Evolutionary conservation across 2,797 vertebrate species (phyloP).

Genomic region (Sebastiscus tertius): DNA sequence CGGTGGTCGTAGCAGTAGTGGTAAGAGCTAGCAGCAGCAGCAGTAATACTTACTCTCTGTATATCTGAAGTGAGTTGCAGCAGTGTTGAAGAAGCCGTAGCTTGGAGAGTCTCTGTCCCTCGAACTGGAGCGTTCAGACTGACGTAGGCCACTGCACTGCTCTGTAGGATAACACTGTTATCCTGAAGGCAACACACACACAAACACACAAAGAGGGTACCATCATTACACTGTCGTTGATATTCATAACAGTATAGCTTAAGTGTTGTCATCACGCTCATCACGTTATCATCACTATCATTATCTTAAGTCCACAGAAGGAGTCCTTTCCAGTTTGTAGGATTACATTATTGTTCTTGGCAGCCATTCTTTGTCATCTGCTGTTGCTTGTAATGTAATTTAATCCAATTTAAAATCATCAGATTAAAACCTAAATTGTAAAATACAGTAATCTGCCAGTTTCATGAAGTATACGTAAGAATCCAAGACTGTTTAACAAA

Average conservation of each 20-base stretch:
- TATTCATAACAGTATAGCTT: background rate
- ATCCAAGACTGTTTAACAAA: background rate
- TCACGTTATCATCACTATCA: background rate
- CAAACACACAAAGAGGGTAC: background rate
- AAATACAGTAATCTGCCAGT: background rate
- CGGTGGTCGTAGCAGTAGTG: background rate
- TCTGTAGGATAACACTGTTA: constrained; percentile 87
- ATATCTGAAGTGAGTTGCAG: constrained; percentile 89
- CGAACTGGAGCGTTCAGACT: constrained; percentile 88
- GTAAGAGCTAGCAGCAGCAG: background rate
- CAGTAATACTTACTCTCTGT: constrained; percentile 64
- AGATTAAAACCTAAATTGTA: background rate
- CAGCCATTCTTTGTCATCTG: background rate
- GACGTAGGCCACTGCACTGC: constrained; percentile 89
- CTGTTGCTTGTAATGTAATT: background rate
- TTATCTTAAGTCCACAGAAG: background rate
- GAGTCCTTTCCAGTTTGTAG: background rate
- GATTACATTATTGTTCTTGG: background rate
- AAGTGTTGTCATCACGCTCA: background rate
- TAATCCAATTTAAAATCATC: background rate
- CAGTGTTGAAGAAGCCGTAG: constrained; percentile 90
- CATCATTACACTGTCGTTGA: background rate
- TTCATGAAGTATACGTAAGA: background rate
- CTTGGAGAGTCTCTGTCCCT: constrained; percentile 84
- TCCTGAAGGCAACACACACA: constrained; percentile 81